phyloP scores from a whole-genome alignment of 2,797 vertebrate genomes.

The Crenuchus spilurus region DNA sequence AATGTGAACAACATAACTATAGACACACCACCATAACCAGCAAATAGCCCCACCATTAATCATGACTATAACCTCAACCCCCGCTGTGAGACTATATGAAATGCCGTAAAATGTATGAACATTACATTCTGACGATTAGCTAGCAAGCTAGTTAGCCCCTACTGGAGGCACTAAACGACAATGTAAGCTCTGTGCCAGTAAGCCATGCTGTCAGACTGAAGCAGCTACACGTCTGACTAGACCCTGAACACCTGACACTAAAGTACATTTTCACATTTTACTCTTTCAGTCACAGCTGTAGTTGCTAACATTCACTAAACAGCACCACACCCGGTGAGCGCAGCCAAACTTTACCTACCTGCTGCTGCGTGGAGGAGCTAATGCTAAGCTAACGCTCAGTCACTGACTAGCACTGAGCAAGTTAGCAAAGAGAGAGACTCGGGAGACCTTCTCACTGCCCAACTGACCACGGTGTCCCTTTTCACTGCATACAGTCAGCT shows the following conservation, averaged over 20 bases:
- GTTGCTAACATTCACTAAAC: background rate
- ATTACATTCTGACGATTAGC: too few species aligned
- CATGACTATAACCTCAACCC: too few species aligned
- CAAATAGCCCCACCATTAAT: too few species aligned
- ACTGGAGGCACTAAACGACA: too few species aligned
- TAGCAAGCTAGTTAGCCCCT: too few species aligned
- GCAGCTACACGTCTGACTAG: background rate
- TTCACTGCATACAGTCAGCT: background rate
- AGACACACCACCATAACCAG: background rate
- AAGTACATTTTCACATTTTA: background rate
- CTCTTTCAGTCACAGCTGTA: background rate
- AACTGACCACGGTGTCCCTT: background rate
- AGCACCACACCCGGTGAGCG: too few species aligned
- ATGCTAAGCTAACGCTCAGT: background rate
- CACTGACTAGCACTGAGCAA: background rate
- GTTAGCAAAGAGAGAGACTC: background rate
- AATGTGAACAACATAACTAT: too few species aligned
- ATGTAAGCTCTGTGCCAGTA: too few species aligned
- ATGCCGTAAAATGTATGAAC: too few species aligned
- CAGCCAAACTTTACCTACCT: conserved; percentile 3
- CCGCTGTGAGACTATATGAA: too few species aligned
- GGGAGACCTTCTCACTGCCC: background rate
- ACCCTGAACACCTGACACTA: background rate
- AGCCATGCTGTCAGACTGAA: too few species aligned
- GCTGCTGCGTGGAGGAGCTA: background rate